Evolutionary conservation across 2,113 vertebrate species (phyloP).

Genomic region (Zingel zingel): DNA sequence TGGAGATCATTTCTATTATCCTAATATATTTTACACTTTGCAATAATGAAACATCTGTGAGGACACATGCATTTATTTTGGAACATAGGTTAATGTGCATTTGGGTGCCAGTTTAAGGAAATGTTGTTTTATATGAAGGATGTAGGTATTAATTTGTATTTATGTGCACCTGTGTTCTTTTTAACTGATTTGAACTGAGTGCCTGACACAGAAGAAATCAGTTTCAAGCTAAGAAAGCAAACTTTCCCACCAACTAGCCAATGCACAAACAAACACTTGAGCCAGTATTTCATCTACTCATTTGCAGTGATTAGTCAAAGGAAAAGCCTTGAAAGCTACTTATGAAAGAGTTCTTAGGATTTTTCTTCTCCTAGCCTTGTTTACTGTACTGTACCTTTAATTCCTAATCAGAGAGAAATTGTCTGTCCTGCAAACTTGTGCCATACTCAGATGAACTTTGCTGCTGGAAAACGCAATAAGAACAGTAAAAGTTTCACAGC

Average conservation of each 20-base stretch:
- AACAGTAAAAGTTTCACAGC: conserved; percentile 69
- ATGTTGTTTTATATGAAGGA: background rate
- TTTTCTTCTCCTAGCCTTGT: conserved; percentile 58
- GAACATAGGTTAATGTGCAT: background rate
- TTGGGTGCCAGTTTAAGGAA: background rate
- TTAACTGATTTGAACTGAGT: background rate
- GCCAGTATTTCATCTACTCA: conserved; percentile 65
- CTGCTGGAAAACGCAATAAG: conserved; percentile 62
- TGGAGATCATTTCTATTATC: background rate
- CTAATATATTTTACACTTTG: background rate
- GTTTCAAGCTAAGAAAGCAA: conserved; percentile 23
- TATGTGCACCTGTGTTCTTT: background rate
- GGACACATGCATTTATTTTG: conserved; percentile 5
- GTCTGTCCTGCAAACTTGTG: conserved; percentile 46
- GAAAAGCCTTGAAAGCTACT: conserved; percentile 68
- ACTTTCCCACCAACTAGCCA: conserved; percentile 52
- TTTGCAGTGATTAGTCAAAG: conserved; percentile 63
- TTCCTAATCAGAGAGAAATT: conserved; percentile 70
- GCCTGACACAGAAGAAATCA: background rate
- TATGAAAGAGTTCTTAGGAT: conserved; percentile 67
- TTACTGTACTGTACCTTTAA: conserved; percentile 47
- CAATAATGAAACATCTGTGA: conserved; percentile 4
- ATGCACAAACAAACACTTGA: conserved; percentile 57
- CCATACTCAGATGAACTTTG: conserved; percentile 66
- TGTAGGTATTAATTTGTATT: background rate